Evolutionary conservation across 2,888 invertebrate species (phyloP), one percentile per base, ranked within the genome.

Genomic region (Trachelus troglodyta): DNA sequence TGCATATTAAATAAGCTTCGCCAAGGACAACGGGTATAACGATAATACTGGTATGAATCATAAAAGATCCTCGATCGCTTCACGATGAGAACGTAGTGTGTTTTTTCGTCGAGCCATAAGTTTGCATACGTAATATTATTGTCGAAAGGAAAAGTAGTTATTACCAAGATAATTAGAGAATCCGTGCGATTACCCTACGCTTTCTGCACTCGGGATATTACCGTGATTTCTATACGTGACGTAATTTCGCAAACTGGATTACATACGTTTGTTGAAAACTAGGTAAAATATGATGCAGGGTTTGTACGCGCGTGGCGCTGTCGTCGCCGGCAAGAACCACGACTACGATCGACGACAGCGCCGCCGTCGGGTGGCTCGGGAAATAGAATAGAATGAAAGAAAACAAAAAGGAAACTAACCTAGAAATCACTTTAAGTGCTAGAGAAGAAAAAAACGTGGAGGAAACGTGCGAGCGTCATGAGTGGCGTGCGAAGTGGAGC

Each of bases 171-270:
- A 85, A 85, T 83, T 82, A 82, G 77, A 81, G 77, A 82, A 82
- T 77, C 82, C 23, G 23, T 83, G 81, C 81, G 81, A 87, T 88
- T 88, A 35, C 87, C 56, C 82, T 87, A 87, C 89, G 88, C 89
- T 88, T 88, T 89, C 89, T 87, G 88, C 86, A 86, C 87, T 82
- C 83, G 83, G 81, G 78, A 69, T 82, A 85, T 87, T 85, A 83
- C 83, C 83, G 80, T 83, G 85, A 86, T 88, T 89, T 88, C 89
- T 85, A 87, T 56, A 56, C 82, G 83, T 89, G 86, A 87, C 84
- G 88, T 83, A 88, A 88, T 87, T 84, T 77, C 71, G 23, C 23
- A 23, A 23, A 56, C 56, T 56, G 56, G 23, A 56, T 56, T 56
- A 56, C 23, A 23, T 56, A 23, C 23, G 23, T 23, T 56, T 23